phyloP scores from a whole-genome alignment of 2,888 invertebrate genomes.

The Cryptocheilus praepositus region DNA sequence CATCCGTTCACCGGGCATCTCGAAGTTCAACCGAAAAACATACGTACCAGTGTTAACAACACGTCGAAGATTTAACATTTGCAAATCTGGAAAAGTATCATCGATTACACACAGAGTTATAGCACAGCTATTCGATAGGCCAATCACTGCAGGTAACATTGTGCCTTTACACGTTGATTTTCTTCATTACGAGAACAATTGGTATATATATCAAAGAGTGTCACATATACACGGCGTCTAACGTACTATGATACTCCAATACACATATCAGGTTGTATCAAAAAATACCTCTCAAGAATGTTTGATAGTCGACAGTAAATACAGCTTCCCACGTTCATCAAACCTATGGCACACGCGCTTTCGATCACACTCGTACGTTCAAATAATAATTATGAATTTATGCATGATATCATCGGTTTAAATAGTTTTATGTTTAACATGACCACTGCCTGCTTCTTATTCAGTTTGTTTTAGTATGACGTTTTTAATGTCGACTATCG shows the following conservation, averaged over 20 bases:
- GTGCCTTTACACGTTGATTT: conserved; percentile 16
- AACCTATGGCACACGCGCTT: no score
- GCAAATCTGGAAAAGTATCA: no score
- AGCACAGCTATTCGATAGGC: conserved; percentile 14
- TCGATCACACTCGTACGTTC: no score
- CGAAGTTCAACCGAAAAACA: no score
- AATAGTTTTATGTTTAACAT: background rate
- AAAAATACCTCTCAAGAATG: conserved; percentile 35
- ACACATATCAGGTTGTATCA: conserved; percentile 22
- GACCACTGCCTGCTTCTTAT: background rate
- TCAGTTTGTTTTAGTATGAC: no score
- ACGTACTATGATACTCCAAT: conserved; percentile 22
- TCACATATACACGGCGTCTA: conserved; percentile 1
- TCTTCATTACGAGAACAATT: conserved; percentile 12
- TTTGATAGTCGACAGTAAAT: conserved; percentile 22
- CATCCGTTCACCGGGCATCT: no score
- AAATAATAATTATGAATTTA: background rate
- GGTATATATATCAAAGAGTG: conserved; percentile 29
- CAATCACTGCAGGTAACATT: conserved; percentile 33
- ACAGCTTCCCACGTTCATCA: background rate
- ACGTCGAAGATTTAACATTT: no score
- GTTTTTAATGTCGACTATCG: conserved; percentile 33
- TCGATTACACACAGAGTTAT: no score
- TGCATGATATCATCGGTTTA: background rate
- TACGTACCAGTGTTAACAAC: no score